Conservation (phyloP, 2,888 invertebrate genomes). For the Acheta domesticus region DNA sequence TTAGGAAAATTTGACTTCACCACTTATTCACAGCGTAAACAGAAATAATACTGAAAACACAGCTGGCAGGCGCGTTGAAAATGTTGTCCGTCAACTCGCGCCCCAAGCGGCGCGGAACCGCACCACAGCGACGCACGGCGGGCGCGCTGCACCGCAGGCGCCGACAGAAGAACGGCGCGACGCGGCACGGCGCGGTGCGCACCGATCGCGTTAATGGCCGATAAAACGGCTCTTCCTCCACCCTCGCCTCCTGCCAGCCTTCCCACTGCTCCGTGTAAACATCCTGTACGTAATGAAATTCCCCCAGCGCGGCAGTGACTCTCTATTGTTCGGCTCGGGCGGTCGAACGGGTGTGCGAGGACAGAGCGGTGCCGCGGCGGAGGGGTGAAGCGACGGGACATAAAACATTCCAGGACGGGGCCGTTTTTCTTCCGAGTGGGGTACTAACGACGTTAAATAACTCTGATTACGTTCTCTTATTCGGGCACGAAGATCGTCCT, state of each 20-base stretch:
- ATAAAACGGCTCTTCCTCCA: not conserved
- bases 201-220: not conserved
- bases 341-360: not conserved
- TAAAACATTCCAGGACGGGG: too few species aligned
- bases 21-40: too few species aligned
- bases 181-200: not conserved
- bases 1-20: too few species aligned
- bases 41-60: too few species aligned
- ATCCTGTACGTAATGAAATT: constrained; percentile 18
- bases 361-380: not conserved
- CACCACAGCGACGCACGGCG: not conserved
- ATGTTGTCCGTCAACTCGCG: not conserved
- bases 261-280: not conserved
- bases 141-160: not conserved
- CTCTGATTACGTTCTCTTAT: too few species aligned
- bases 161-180: not conserved
- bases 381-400: not conserved
- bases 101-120: not conserved
- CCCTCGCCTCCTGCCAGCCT: not conserved
- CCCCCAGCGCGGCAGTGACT: not conserved
- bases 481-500: too few species aligned
- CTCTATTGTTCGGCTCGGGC: not conserved
- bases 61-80: too few species aligned
- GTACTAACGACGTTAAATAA: too few species aligned
- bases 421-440: too few species aligned